These are phyloP conservation scores for Pterois miles DNA, from an alignment of 2,797 vertebrate genomes.

Conservation along the genomic window DNA sequence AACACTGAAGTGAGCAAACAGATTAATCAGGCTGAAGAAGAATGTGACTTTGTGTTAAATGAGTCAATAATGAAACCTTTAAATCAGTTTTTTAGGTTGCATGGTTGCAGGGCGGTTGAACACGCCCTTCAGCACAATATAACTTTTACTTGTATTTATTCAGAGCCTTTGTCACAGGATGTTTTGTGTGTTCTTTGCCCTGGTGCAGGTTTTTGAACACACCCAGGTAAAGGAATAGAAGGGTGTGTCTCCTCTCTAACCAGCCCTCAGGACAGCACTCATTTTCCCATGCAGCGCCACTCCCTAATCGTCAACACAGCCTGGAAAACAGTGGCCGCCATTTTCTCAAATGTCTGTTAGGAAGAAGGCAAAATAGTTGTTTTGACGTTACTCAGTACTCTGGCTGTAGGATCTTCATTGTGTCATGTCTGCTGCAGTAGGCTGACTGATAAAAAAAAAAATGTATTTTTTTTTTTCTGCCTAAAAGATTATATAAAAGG, in stretches of 20 bases:
- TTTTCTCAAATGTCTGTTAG: slow-evolving; percentile 58
- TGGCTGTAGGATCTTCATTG: slow-evolving; percentile 20
- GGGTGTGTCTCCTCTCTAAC: slow-evolving; percentile 61
- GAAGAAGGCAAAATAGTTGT: slow-evolving; percentile 33
- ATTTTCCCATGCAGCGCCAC: slow-evolving; percentile 72
- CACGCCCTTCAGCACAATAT: slow-evolving; percentile 21
- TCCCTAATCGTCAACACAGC: slow-evolving; percentile 72
- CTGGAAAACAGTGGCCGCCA: slow-evolving; percentile 39
- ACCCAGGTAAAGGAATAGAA: slow-evolving; percentile 71
- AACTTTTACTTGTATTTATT: slow-evolving; percentile 9
- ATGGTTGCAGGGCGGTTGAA: not conserved
- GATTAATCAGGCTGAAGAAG: slow-evolving; percentile 46
- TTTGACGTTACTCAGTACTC: slow-evolving; percentile 12
- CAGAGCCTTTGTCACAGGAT: slow-evolving; percentile 15
- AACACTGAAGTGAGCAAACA: slow-evolving; percentile 46
- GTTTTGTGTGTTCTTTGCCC: not conserved
- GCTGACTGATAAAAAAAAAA: slow-evolving; percentile 25
- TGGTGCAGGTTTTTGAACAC: slow-evolving; percentile 56
- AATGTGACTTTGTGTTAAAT: slow-evolving; percentile 13
- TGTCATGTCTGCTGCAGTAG: not conserved
- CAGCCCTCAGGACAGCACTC: slow-evolving; percentile 66
- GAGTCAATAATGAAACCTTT: not conserved
- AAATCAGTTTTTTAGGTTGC: not conserved
- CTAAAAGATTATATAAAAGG: slow-evolving; percentile 49
- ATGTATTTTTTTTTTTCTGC: not conserved